Base-by-base conservation (phyloP, 1,140 invertebrate genomes). In the Latrodectus geometricus region DNA sequence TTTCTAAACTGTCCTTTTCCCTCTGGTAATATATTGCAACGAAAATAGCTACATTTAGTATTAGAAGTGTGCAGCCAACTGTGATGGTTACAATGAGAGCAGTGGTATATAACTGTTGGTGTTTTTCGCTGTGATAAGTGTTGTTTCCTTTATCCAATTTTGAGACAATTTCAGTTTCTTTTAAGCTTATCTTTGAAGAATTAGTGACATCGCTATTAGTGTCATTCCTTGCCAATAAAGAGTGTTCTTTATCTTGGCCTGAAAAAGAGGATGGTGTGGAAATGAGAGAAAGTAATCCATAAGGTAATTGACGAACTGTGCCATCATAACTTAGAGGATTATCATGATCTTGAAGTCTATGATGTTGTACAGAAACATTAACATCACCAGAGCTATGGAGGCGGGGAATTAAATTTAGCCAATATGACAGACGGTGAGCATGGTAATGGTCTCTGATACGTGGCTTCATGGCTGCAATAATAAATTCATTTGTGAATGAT, bases 371-470 rank as follows among this genome's bases (percentile, higher is more conserved):
- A 9, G 95, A 96, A 23, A 97, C 95, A 89, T 96, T 96, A 88
- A 80, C 88, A 72, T 88, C 89, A 72, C 88, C 88, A n/a, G 88
- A 78, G 48, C 65, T 87, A 90, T 99, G 97, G n/a, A 99, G 93
- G 91, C 98, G 97, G 3, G 98, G 98, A 68, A 99, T 96, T 21
- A 99, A 92, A 89, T 98, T 97, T 52, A 97, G 91, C 98, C 98
- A 99, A 91, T 99, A 97, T 1, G 97, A 98, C 14, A 99, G 92
- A 75, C 96, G 94, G 91, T 97, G 96, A 9, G 97, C 97, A 88
- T 97, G 94, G 92, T 99, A 99, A 92, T 99, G 97, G 89, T 97
- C 97, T 90, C 97, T 96, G 35, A 97, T 90, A 90, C 96, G 96
- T 0, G 96, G 94, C 91, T 89, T 89, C 68, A 86, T 88, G 20